Base-by-base conservation (phyloP, 2,113 vertebrate genomes). In the Brevimyrus niger region DNA sequence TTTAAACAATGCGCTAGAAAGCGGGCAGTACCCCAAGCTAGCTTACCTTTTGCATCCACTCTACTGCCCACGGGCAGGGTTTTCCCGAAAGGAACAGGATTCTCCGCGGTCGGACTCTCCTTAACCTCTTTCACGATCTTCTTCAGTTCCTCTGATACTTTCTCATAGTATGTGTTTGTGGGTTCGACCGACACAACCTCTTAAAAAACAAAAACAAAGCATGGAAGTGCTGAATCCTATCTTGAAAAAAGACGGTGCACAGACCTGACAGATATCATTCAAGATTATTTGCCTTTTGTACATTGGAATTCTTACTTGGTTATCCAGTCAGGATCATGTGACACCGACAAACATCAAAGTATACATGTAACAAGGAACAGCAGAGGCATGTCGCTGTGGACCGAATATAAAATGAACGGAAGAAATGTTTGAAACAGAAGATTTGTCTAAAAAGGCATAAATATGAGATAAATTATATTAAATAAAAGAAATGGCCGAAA, bases 121-220 rank as follows among this genome's bases (percentile, higher is more conserved):
- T 91, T 90, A 80, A 90, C 89, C 73, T 90, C 90, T 44, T 92
- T 91, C 88, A 92, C 91, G 11, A 92, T 91, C 19, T 76, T 50
- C 80, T 88, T 90, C 88, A 92, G 19, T 82, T 91, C 91, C 58
- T 90, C 89, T 3, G 92, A 92, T 13, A 92, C 89, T 9, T 88
- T 90, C 89, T 92, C 92, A 47, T 91, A 92, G 90, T 92, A 92
- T 19, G 86, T 10, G n/a, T 42, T 87, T 27, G 27, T 73, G 50
- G 91, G 91, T 85, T 89, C 89, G 19, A 89, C 90, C 35, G 86
- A 86, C 10, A 88, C 73, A 80, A 86, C 65, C 13, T 47, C 90
- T 90, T 23, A 87, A 8, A 38, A 48, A n/a, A 27, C 11, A 17
- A 17, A 51, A 7, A 80, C 65, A n/a, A 46, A 44, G 65, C 35